phyloP scores from a whole-genome alignment of 1,140 invertebrate genomes.

The Aphidius gifuensis region DNA sequence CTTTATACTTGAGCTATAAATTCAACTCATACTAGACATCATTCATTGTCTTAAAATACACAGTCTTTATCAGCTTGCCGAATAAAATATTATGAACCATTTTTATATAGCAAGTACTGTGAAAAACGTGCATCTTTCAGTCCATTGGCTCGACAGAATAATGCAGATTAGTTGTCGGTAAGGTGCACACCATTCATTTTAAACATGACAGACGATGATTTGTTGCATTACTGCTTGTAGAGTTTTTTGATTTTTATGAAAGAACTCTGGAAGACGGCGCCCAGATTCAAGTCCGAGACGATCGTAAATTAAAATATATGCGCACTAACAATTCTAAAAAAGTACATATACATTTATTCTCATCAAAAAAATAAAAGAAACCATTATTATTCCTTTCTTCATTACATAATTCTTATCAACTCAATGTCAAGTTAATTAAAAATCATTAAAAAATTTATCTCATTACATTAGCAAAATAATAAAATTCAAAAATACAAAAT shows the following conservation, averaged over 20 bases:
- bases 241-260: conserved; percentile 53
- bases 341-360: conserved; percentile 14
- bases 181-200: conserved; percentile 31
- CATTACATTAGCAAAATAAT: no score
- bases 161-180: conserved; percentile 45
- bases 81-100: no score
- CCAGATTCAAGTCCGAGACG: conserved; percentile 43
- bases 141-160: conserved; percentile 51
- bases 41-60: no score
- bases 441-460: no score
- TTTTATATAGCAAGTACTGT: no score
- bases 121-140: conserved; percentile 41
- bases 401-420: background rate
- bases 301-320: conserved; percentile 47
- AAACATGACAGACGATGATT: conserved; percentile 48
- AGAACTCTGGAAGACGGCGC: conserved; percentile 39
- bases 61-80: no score
- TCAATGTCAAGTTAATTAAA: background rate
- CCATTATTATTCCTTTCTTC: background rate
- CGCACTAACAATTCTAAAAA: conserved; percentile 14
- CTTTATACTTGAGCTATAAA: no score
- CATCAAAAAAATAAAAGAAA: background rate
- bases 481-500: no score
- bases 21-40: no score
- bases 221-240: conserved; percentile 35